These are phyloP conservation scores for Spea multiplicata DNA, from an alignment of 2,113 vertebrate species.

Conservation along the genomic window DNA sequence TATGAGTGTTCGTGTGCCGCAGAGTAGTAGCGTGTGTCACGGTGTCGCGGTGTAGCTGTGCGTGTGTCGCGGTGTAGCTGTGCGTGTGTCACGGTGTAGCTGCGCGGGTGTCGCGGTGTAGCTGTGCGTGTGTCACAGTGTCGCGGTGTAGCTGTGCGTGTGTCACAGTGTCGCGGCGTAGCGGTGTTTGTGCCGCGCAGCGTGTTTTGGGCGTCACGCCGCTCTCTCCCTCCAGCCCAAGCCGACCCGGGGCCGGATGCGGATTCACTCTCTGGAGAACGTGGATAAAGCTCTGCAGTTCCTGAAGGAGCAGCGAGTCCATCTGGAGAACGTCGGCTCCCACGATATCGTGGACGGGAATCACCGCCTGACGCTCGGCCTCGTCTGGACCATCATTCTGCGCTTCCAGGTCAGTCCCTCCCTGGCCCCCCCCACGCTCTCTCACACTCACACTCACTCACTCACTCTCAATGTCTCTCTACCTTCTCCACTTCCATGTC, in stretches of 20 bases:
- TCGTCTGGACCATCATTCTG: slow-evolving; percentile 95
- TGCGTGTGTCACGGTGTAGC: not conserved
- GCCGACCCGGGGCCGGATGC: slow-evolving; percentile 87
- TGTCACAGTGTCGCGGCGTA: not conserved
- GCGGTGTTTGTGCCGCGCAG: not conserved
- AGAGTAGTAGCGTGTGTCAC: not conserved
- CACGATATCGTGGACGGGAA: slow-evolving; percentile 95
- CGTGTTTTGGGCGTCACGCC: too few species aligned
- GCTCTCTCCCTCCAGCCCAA: slow-evolving; percentile 68
- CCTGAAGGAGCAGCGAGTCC: slow-evolving; percentile 92
- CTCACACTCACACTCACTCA: too few species aligned
- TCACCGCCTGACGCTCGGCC: slow-evolving; percentile 86
- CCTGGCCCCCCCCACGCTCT: too few species aligned
- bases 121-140: not conserved
- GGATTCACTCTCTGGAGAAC: slow-evolving; percentile 94
- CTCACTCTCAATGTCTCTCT: too few species aligned
- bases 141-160: not conserved
- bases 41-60: not conserved
- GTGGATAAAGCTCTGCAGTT: slow-evolving; percentile 95
- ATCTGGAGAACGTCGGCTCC: slow-evolving; percentile 92
- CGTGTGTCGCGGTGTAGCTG: not conserved
- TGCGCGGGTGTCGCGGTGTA: not conserved
- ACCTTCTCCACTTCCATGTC: too few species aligned
- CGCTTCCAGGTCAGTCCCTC: slow-evolving; percentile 83
- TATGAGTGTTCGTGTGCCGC: not conserved